Conservation (phyloP, 2,888 invertebrate genomes). For the Hirtodrosophila alboralis region DNA sequence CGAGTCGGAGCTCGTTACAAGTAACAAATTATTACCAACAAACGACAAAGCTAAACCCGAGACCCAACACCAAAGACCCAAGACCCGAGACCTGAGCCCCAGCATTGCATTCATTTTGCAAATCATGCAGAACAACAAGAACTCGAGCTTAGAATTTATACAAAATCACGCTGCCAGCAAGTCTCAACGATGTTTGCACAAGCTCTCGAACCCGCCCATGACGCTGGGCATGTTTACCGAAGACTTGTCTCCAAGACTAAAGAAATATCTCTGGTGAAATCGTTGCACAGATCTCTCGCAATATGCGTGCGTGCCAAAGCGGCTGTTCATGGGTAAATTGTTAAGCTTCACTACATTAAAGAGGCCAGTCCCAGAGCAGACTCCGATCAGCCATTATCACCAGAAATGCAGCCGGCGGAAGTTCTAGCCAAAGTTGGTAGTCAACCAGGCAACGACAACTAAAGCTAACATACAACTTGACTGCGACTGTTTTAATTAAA, state of each 20-base stretch:
- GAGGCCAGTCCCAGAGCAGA: conserved; percentile 37
- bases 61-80: conserved; percentile 4
- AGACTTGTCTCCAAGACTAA: conserved; percentile 55
- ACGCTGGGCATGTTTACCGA: conserved; percentile 66
- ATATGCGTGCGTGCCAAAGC: conserved; percentile 52
- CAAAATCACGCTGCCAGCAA: conserved; percentile 77
- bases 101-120: conserved; percentile 65
- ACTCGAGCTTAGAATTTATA: conserved; percentile 64
- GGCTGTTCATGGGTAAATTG: conserved; percentile 70
- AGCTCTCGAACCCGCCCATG: conserved; percentile 48
- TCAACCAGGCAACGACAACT: conserved; percentile 29
- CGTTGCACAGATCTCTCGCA: conserved; percentile 29
- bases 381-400: conserved; percentile 7
- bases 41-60: conserved; percentile 31
- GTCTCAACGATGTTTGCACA: conserved; percentile 80
- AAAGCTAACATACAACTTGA: conserved; percentile 48
- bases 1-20: conserved; percentile 67
- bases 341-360: conserved; percentile 73
- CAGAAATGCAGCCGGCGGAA: conserved; percentile 60
- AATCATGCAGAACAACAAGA: conserved; percentile 58
- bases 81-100: conserved; percentile 4
- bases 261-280: conserved; percentile 37
- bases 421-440: conserved; percentile 77
- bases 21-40: conserved; percentile 69
- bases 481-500: conserved; percentile 75